Conservation (phyloP, 2,888 invertebrate genomes). For the Frankliniella intonsa region DNA sequence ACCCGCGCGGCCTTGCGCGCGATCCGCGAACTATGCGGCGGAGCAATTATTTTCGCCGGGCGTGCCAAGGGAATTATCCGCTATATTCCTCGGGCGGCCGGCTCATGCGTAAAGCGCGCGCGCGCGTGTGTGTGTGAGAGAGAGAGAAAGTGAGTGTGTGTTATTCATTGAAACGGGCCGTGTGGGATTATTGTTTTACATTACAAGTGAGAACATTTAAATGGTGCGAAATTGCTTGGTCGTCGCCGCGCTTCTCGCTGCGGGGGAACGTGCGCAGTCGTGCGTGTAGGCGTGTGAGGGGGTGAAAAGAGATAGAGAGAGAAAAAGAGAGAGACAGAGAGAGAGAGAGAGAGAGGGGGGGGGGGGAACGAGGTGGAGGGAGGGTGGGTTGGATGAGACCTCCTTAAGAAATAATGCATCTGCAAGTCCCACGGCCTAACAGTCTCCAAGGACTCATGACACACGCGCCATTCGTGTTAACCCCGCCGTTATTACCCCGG, state of each 20-base stretch:
- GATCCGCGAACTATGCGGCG: no score
- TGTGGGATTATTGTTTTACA: no score
- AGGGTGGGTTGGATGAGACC: neutral
- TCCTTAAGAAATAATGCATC: constrained; percentile 25
- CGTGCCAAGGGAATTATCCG: no score
- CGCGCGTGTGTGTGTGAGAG: no score
- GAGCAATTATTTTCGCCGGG: no score
- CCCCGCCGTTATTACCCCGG: neutral
- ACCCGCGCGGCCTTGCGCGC: no score
- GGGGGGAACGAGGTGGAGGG: neutral
- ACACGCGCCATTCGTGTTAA: constrained; percentile 23
- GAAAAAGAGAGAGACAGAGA: no score
- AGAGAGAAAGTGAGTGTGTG: no score
- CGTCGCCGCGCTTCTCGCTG: neutral
- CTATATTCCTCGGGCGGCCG: no score
- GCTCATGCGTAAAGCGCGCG: no score
- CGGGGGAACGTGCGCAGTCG: neutral
- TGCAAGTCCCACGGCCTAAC: neutral
- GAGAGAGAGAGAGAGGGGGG: neutral
- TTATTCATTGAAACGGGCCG: no score
- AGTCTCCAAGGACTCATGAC: constrained; percentile 22
- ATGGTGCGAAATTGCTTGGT: neutral
- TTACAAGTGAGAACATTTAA: neutral
- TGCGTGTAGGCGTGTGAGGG: neutral
- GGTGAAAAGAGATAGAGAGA: no score